Evolutionary conservation across 2,113 vertebrate species (phyloP), one percentile per base, ranked within the genome.

Genomic region (Capreolus pygargus): DNA sequence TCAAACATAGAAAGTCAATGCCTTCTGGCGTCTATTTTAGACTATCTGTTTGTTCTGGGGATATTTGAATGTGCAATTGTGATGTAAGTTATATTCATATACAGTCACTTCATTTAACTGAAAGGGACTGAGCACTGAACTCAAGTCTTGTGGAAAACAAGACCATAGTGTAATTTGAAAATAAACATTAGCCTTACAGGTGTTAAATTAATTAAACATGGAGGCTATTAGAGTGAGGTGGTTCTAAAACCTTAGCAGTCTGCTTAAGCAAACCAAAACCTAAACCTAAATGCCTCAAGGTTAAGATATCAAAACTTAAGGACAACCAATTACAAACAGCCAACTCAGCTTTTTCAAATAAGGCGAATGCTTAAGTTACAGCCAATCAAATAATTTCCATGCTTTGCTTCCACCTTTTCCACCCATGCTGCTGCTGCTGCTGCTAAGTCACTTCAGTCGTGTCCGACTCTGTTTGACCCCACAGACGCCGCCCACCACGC

Each of bases 91-190:
- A 96, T 96, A 98, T 98, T 98, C 98, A 98, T 98, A 97, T 95
- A 94, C 96, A 98, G 93, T 98, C 97, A 94, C 86, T 93, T 96
- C 97, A 97, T 98, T 98, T 98, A 98, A 97, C 92, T 95, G 98
- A 98, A 98, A 98, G 97, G 97, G 95, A 98, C 83, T 96, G 95
- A 93, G 19, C 97, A 98, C 97, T 98, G 94, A 98, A 97, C 95
- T 98, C 98, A 98, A 98, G 97, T 98, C 98, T 99, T 98, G 93
- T 98, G 96, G 97, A 98, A 98, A 98, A 98, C 89, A 98, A 98
- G 98, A 98, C 97, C 95, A 97, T 88, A 97, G 94, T 97, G 60
- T 95, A 98, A 95, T 85, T 91, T 90, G 30, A 95, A 96, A 92
- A 82, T 79, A 36, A 97, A 70, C 30, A 45, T 61, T 70, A 89